Evolutionary conservation across 2,113 vertebrate species (phyloP).

Genomic region (Spea bombifrons): DNA sequence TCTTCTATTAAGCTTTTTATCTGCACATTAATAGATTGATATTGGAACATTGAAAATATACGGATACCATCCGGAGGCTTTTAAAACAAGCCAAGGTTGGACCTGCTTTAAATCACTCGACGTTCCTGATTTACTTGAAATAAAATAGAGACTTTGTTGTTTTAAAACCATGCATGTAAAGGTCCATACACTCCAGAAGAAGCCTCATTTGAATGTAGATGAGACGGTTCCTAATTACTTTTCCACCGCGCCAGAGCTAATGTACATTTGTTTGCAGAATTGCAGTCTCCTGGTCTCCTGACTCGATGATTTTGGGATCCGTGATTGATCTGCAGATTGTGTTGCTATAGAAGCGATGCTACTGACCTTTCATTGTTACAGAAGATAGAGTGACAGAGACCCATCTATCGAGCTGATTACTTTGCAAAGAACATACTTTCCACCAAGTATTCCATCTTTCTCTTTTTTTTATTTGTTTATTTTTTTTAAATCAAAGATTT

Average conservation of each 20-base stretch:
- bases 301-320: not conserved
- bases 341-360: conserved; percentile 12
- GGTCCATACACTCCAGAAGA: too few species aligned
- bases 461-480: too few species aligned
- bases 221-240: not conserved
- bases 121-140: not conserved
- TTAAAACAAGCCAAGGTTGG: not conserved
- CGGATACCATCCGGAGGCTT: not conserved
- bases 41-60: too few species aligned
- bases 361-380: conserved; percentile 8
- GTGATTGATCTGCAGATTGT: conserved; percentile 27
- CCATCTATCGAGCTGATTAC: conserved; percentile 18
- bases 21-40: too few species aligned
- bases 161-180: too few species aligned
- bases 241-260: not conserved
- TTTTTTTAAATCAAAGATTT: conserved; percentile 11
- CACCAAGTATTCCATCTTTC: not conserved
- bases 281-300: not conserved
- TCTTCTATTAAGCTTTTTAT: too few species aligned
- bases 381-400: conserved; percentile 11
- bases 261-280: conserved; percentile 2
- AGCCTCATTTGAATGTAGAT: not conserved
- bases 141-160: too few species aligned
- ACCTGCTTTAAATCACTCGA: not conserved
- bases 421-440: conserved; percentile 10